Conservation (phyloP, 30 jellyfish, hydroid and myxozoan genomes). For the Aurelia aurita complex sp. Pacific region DNA sequence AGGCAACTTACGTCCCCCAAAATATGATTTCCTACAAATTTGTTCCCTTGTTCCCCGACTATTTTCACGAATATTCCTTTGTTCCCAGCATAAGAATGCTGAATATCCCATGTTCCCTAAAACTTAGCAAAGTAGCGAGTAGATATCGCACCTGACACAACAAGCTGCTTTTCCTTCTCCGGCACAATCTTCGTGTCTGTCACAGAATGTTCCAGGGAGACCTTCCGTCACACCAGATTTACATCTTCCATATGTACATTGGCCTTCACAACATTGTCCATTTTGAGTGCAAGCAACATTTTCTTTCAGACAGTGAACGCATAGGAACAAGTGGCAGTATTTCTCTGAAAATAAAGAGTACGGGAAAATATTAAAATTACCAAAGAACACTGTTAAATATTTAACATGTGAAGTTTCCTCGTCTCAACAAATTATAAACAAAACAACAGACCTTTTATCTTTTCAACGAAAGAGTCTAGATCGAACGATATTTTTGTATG, state of each 20-base stretch:
- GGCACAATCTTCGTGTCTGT: conserved; percentile 97
- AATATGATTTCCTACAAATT: too few relatives aligned
- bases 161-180: conserved; percentile 98
- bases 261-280: conserved; percentile 98
- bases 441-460: too few relatives aligned
- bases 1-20: too few relatives aligned
- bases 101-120: too few relatives aligned
- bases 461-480: too few relatives aligned
- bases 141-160: conserved; percentile 78
- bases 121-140: too few relatives aligned
- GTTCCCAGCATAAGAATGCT: too few relatives aligned
- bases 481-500: too few relatives aligned
- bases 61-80: too few relatives aligned
- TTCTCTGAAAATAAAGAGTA: conserved; percentile 60
- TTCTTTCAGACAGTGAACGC: conserved; percentile 97
- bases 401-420: background rate
- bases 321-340: conserved; percentile 91
- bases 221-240: conserved; percentile 97
- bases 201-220: conserved; percentile 97
- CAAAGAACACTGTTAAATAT: background rate
- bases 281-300: conserved; percentile 98
- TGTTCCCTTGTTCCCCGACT: too few relatives aligned
- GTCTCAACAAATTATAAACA: background rate
- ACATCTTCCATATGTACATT: conserved; percentile 96
- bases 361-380: background rate